phyloP scores from a whole-genome alignment of 2,113 vertebrate genomes.

The Furnarius figulus region DNA sequence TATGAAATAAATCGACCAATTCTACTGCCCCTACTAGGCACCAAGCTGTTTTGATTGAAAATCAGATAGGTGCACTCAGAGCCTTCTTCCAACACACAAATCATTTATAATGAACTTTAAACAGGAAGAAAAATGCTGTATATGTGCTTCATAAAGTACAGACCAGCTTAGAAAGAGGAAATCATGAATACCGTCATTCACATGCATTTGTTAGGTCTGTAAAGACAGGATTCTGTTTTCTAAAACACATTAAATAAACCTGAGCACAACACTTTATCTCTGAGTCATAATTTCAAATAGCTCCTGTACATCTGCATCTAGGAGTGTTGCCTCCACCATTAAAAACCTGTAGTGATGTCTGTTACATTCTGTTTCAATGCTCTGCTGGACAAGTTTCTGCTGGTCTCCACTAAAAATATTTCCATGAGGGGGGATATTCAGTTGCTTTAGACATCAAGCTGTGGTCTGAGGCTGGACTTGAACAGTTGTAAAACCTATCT shows the following conservation, averaged over 20 bases:
- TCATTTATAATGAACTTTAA: slow-evolving; percentile 58
- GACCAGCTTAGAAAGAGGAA: slow-evolving; percentile 14
- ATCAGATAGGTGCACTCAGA: slow-evolving; percentile 51
- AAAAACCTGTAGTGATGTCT: not conserved
- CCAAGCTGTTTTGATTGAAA: slow-evolving; percentile 73
- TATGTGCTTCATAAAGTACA: not conserved
- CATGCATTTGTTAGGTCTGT: slow-evolving; percentile 1
- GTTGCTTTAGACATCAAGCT: not conserved
- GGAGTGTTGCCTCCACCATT: not conserved
- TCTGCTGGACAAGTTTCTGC: not conserved
- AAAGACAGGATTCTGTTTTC: slow-evolving; percentile 41
- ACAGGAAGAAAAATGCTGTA: slow-evolving; percentile 6
- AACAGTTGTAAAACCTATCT: not conserved
- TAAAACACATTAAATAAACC: slow-evolving; percentile 18
- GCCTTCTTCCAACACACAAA: slow-evolving; percentile 44
- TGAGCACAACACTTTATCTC: not conserved
- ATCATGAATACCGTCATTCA: not conserved
- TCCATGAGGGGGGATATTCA: not conserved
- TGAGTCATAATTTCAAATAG: not conserved
- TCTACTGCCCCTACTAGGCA: slow-evolving; percentile 56
- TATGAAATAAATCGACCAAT: slow-evolving; percentile 80
- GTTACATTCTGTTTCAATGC: not conserved
- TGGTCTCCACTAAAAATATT: not conserved
- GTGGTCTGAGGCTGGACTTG: not conserved
- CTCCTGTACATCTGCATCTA: not conserved